These are phyloP conservation scores for Sus scrofa DNA, from an alignment of 2,113 vertebrate genomes.

Conservation along the genomic window T2T-Sscrofa CM000814.6:108963501-108964000, in stretches of 20 bases:
- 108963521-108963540: slow-evolving; percentile 60
- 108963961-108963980: neutral
- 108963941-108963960: neutral
- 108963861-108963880: neutral
- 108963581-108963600: slow-evolving; percentile 53
- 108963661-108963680: neutral
- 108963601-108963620: slow-evolving; percentile 2
- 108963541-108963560: slow-evolving; percentile 69
- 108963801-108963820: slow-evolving; percentile 29
- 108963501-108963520: slow-evolving; percentile 59
- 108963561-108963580: slow-evolving; percentile 32
- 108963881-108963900: neutral
- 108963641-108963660: neutral
- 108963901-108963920: neutral
- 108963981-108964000: neutral
- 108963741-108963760: slow-evolving; percentile 53
- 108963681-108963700: neutral
- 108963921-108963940: neutral
- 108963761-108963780: slow-evolving; percentile 54
- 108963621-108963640: neutral
- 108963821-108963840: slow-evolving; percentile 10
- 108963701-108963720: neutral
- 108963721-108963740: neutral
- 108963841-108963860: neutral
- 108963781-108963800: neutral